Evolutionary conservation across 2,113 vertebrate species (phyloP).

Genomic region (Tauraco erythrolophus): DNA sequence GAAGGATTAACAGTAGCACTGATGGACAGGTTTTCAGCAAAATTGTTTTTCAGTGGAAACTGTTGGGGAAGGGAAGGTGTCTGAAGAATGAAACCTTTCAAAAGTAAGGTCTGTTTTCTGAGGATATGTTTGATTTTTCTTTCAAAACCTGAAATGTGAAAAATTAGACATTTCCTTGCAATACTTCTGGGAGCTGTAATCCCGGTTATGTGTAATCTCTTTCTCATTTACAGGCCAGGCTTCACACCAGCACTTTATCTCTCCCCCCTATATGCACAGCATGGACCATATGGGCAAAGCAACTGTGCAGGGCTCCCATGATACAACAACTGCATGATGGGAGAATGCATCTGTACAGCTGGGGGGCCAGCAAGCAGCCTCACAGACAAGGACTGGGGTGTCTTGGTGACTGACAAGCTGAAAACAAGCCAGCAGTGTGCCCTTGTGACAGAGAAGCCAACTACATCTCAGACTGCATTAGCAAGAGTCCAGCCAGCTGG

Average conservation of each 20-base stretch:
- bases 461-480: not conserved
- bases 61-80: not conserved
- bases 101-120: not conserved
- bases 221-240: not conserved
- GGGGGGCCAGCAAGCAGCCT: not conserved
- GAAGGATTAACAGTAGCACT: not conserved
- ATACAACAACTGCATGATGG: not conserved
- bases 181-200: not conserved
- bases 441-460: not conserved
- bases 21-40: not conserved
- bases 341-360: not conserved
- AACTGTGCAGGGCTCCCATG: not conserved
- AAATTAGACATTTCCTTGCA: conserved; percentile 4
- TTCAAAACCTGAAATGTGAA: not conserved
- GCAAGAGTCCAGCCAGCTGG: not conserved
- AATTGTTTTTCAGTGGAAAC: not conserved
- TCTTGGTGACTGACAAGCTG: not conserved
- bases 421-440: not conserved
- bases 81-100: conserved; percentile 45
- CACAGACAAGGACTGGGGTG: fast-evolving
- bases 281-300: not conserved
- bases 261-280: not conserved
- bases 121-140: conserved; percentile 17
- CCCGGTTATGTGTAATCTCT: not conserved
- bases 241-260: not conserved